Percentiles rank a stretch among this genome's conserved stretches.
phyloP scores from a whole-genome alignment of 2,113 vertebrate genomes.

The Bettongia penicillata region DNA sequence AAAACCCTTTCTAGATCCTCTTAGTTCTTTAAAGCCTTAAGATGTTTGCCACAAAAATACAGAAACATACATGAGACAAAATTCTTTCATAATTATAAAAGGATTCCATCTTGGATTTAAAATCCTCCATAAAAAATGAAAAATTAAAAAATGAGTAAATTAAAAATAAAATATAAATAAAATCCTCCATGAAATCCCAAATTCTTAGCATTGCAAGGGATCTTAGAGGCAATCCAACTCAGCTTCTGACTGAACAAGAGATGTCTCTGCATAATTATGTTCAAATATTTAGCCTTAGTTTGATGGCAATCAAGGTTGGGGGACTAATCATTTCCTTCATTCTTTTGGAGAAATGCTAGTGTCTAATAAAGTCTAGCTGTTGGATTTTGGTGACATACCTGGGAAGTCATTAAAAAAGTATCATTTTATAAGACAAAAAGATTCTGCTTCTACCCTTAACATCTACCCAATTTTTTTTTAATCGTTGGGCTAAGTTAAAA shows the following conservation, averaged over 20 bases:
- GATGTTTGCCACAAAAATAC: not conserved
- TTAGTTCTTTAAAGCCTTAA: not conserved
- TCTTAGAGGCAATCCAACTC: not conserved
- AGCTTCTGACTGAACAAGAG: not conserved
- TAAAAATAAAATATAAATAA: not conserved
- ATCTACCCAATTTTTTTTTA: constrained; percentile 3
- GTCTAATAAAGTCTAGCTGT: not conserved
- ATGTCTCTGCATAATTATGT: not conserved
- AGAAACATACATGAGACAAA: not conserved
- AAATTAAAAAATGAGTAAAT: no score
- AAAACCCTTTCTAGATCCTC: not conserved
- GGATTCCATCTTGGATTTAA: not conserved
- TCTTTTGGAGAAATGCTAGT: not conserved
- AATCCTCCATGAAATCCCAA: not conserved
- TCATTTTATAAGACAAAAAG: constrained; percentile 12
- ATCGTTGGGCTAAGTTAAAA: not conserved
- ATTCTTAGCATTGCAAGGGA: not conserved
- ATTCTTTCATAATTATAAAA: not conserved
- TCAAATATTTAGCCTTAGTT: not conserved
- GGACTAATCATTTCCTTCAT: not conserved
- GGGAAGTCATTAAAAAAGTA: not conserved
- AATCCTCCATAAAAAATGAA: not conserved
- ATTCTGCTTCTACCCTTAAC: not conserved
- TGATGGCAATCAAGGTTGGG: not conserved
- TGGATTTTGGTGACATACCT: not conserved